Evolutionary conservation across 1,140 invertebrate genomes (phyloP).

Genomic region (Thrips palmi): DNA sequence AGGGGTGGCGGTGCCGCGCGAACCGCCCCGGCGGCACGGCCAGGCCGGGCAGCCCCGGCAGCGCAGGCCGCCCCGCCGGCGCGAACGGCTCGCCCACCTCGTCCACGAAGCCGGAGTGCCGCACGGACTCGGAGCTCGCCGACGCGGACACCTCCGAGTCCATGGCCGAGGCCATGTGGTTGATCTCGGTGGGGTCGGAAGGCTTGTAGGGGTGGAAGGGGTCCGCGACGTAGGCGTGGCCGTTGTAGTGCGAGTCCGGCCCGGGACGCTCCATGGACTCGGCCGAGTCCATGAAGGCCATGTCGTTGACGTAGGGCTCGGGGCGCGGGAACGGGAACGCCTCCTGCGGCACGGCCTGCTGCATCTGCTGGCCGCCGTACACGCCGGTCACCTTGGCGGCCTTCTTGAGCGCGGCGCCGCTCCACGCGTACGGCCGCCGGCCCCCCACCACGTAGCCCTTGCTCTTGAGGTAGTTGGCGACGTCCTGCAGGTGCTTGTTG

Average conservation of each 20-base stretch:
- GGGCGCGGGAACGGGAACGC: too few species aligned
- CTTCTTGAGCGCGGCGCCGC: background rate
- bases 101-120: background rate
- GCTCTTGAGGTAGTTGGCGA: background rate
- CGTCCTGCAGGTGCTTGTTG: background rate
- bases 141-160: background rate
- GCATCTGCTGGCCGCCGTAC: background rate
- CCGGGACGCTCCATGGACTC: background rate
- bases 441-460: background rate
- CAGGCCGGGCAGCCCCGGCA: background rate
- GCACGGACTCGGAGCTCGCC: background rate
- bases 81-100: constrained; percentile 2
- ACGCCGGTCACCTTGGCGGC: constrained; percentile 10
- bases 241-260: constrained; percentile 8
- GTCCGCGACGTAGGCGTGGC: constrained; percentile 12
- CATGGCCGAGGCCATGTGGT: constrained; percentile 9
- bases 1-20: background rate
- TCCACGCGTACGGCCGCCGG: constrained; percentile 2
- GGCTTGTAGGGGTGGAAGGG: constrained; percentile 15
- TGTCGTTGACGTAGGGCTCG: too few species aligned
- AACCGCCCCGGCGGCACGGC: too few species aligned
- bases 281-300: too few species aligned
- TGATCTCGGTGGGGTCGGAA: constrained; percentile 14
- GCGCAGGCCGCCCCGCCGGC: background rate
- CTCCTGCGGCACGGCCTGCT: constrained; percentile 2